A percentile compares a stretch with the other conserved stretches of the same genome.
These are phyloP conservation scores for Branchipolynoe longqiensis DNA, from an alignment of 2,888 invertebrate species.

Conservation along the genomic window DNA sequence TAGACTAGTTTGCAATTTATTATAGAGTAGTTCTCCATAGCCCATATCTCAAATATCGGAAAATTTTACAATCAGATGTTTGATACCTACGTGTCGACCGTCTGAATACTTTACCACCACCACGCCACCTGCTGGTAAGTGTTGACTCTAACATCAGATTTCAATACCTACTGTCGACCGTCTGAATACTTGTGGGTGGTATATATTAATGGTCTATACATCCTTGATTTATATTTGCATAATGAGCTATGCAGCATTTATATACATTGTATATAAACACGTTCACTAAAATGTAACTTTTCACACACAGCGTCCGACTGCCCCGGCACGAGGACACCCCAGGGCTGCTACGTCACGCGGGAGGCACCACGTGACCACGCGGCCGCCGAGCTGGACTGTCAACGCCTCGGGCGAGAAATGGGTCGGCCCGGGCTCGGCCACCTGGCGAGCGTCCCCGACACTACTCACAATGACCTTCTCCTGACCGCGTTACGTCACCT, in stretches of 20 bases:
- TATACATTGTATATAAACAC: no score
- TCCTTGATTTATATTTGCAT: no score
- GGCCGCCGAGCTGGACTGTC: constrained; percentile 22
- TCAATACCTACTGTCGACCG: no score
- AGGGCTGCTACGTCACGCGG: constrained; percentile 4
- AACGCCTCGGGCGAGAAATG: background rate
- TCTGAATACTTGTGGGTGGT: no score
- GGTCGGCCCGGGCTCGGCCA: constrained; percentile 6
- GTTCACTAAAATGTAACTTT: background rate
- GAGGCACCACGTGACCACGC: background rate
- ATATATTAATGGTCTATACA: no score
- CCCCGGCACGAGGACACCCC: background rate
- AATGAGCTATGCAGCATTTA: no score
- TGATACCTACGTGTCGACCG: no score
- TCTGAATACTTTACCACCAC: background rate
- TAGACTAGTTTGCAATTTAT: no score
- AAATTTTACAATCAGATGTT: no score
- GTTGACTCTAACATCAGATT: background rate
- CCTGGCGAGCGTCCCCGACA: constrained; percentile 28
- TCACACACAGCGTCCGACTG: background rate
- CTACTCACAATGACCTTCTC: background rate
- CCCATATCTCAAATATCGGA: no score
- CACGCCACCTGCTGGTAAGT: background rate
- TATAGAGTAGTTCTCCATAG: no score
- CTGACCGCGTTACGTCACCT: background rate